Evolutionary conservation across 2,113 vertebrate genomes (phyloP).

Genomic region (Hydropotes inermis): DNA sequence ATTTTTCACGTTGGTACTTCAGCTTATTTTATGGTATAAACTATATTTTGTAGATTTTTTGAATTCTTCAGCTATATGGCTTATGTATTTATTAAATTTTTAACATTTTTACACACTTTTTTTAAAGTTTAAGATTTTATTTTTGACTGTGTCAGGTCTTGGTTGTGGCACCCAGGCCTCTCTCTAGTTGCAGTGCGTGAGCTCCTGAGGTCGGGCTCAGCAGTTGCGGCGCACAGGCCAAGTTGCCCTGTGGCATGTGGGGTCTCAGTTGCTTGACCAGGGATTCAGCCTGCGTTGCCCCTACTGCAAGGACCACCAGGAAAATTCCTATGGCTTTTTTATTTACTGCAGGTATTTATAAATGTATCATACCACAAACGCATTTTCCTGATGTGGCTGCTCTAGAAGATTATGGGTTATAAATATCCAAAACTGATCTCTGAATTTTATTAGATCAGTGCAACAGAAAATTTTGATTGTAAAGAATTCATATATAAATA

Average conservation of each 20-base stretch:
- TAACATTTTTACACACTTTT: not conserved
- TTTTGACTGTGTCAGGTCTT: not conserved
- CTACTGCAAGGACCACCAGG: not conserved
- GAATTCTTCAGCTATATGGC: not conserved
- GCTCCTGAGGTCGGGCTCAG: not conserved
- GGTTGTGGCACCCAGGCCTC: not conserved
- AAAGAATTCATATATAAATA: not conserved
- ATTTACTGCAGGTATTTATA: not conserved
- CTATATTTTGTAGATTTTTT: not conserved
- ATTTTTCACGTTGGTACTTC: not conserved
- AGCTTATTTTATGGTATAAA: not conserved
- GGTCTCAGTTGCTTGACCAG: not conserved
- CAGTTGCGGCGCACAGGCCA: not conserved
- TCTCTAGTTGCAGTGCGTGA: not conserved
- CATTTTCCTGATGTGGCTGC: not conserved
- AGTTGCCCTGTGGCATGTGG: not conserved
- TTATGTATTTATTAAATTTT: not conserved
- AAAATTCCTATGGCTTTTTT: not conserved
- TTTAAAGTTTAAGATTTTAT: not conserved
- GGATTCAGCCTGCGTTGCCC: not conserved
- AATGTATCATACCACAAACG: not conserved
- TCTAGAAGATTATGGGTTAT: not conserved
- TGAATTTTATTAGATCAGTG: conserved; percentile 26
- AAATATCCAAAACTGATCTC: not conserved
- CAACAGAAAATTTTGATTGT: not conserved